These are phyloP conservation scores for Pseudoips prasinana DNA, from an alignment of 2,888 invertebrate genomes.

Conservation along the genomic window DNA sequence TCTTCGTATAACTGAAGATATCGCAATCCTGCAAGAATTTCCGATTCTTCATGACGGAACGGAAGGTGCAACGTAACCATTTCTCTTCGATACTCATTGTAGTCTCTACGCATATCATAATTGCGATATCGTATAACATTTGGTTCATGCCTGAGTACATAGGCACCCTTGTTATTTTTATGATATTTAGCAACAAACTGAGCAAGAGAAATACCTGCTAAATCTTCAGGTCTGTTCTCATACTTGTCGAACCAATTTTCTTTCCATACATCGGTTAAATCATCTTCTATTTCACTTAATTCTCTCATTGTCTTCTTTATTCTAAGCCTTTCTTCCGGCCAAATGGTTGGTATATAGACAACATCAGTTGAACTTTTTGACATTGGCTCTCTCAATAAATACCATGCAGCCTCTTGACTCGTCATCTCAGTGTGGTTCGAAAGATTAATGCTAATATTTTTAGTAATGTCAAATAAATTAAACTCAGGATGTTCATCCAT, in stretches of 20 bases:
- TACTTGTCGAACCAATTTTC: no score
- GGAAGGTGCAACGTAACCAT: slow-evolving; percentile 49
- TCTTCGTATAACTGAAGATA: slow-evolving; percentile 42
- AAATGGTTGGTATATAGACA: slow-evolving; percentile 49
- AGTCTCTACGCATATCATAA: slow-evolving; percentile 44
- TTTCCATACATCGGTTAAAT: slow-evolving; percentile 41
- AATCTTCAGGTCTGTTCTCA: slow-evolving; percentile 47
- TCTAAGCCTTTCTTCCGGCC: slow-evolving; percentile 49
- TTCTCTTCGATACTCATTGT: slow-evolving; percentile 46
- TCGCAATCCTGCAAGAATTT: slow-evolving; percentile 45
- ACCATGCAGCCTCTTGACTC: slow-evolving; percentile 64
- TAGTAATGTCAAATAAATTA: slow-evolving; percentile 22
- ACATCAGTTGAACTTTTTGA: slow-evolving; percentile 37
- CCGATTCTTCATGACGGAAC: slow-evolving; percentile 46
- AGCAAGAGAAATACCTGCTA: slow-evolving; percentile 45
- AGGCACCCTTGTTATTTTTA: slow-evolving; percentile 24
- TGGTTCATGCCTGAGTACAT: slow-evolving; percentile 27
- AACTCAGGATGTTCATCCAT: slow-evolving; percentile 35
- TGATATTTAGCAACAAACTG: slow-evolving; percentile 49
- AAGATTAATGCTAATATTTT: slow-evolving; percentile 34
- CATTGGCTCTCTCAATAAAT: slow-evolving; percentile 58
- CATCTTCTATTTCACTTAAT: slow-evolving; percentile 29
- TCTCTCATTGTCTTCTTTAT: slow-evolving; percentile 30
- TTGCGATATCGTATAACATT: slow-evolving; percentile 47
- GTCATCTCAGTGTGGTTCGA: slow-evolving; percentile 52